Percentiles rank a stretch among this genome's conserved stretches.
Conservation (phyloP, 2,113 vertebrate species). For the Vulpes vulpes region DNA sequence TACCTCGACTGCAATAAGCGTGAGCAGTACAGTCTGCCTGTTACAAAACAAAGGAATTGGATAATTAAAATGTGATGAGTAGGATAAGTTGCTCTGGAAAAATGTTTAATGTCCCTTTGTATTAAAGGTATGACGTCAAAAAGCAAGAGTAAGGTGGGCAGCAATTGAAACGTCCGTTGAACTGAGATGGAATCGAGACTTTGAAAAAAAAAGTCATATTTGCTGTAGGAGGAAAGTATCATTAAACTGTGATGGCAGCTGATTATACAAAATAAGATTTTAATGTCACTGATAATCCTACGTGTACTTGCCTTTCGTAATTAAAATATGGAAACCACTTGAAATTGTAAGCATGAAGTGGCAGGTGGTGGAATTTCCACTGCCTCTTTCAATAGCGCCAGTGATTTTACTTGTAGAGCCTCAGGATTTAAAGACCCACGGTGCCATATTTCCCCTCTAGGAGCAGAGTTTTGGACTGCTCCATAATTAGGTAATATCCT, state of each 20-base stretch:
- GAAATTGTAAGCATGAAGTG: constrained; percentile 51
- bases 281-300: constrained; percentile 7
- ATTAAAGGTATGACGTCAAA: constrained; percentile 56
- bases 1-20: constrained; percentile 67
- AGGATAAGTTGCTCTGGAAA: constrained; percentile 54
- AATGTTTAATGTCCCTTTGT: constrained; percentile 41
- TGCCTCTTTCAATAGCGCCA: background rate
- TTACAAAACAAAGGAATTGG: constrained; percentile 65
- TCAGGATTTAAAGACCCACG: constrained; percentile 61
- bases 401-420: constrained; percentile 59
- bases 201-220: constrained; percentile 1
- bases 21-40: constrained; percentile 40
- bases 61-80: background rate
- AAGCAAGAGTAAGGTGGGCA: background rate
- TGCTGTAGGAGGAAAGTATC: constrained; percentile 33
- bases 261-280: constrained; percentile 59
- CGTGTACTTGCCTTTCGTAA: background rate
- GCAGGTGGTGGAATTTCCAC: constrained; percentile 65
- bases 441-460: background rate
- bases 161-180: background rate
- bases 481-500: constrained; percentile 17
- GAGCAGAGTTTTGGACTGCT: background rate
- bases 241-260: constrained; percentile 39
- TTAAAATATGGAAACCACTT: constrained; percentile 53
- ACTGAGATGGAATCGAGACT: background rate